Conservation (phyloP, 1,140 invertebrate genomes). For the Trachymyrmex septentrionalis region DNA sequence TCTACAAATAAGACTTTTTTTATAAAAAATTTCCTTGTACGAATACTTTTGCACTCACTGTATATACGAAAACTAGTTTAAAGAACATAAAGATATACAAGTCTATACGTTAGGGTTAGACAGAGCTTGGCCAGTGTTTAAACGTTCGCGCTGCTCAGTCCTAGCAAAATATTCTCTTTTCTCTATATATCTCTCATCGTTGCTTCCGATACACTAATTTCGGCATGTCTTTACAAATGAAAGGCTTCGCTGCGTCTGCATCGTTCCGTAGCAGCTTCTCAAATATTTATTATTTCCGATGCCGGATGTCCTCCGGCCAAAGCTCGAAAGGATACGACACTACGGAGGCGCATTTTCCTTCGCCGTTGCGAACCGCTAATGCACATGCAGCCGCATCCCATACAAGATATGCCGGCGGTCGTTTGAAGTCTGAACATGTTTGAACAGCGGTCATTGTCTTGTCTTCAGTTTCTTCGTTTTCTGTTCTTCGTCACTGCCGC, state of each 20-base stretch:
- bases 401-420: slow-evolving; percentile 55
- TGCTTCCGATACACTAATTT: slow-evolving; percentile 83
- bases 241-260: slow-evolving; percentile 83
- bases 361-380: slow-evolving; percentile 15
- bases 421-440: slow-evolving; percentile 76
- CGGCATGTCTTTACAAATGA: slow-evolving; percentile 85
- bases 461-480: slow-evolving; percentile 42
- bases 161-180: slow-evolving; percentile 45
- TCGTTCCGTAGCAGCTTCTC: slow-evolving; percentile 75
- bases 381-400: slow-evolving; percentile 38
- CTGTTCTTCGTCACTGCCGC: slow-evolving; percentile 53
- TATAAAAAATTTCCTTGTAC: no score
- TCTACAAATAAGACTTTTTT: no score
- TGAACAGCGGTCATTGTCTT: slow-evolving; percentile 79
- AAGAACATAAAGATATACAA: background rate
- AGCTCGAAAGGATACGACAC: slow-evolving; percentile 44
- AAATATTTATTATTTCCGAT: slow-evolving; percentile 85
- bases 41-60: no score
- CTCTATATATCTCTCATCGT: slow-evolving; percentile 13
- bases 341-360: slow-evolving; percentile 20
- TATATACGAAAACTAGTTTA: background rate
- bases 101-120: background rate
- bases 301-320: slow-evolving; percentile 78
- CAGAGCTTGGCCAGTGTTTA: slow-evolving; percentile 1
- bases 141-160: background rate